Base-by-base conservation (phyloP, 2,888 invertebrate genomes). In the Scrobipalpa atriplicella region DNA sequence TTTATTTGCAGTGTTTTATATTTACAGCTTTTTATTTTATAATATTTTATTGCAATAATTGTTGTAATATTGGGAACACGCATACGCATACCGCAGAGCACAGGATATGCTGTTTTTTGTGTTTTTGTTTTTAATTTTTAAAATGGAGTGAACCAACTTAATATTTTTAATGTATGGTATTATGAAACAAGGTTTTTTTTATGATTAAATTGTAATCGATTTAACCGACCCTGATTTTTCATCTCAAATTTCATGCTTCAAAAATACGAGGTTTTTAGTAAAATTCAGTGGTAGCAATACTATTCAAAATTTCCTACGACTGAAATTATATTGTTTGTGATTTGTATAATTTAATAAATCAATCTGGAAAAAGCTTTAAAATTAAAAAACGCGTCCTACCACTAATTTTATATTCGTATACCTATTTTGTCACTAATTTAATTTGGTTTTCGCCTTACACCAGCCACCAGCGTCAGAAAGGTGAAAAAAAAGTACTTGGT, bases 221-320 rank as follows among this genome's bases (percentile, higher is more conserved):
- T 16, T 38, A 38, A 16, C n/a, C 7, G 16, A 29, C 54, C 6
- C 21, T 16, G 5, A 16, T 6, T 18, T 29, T 36, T n/a, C 70
- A 67, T 70, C 73, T 80, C 80, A 82, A 82, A 81, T 76, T 78
- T 78, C 79, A 83, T 79, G 75, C 78, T 79, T 80, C 79, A 79
- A 70, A 51, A 58, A 52, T 47, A 47, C 47, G 47, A 61, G 68
- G 67, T 11, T 65, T 65, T 67, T 63, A 63, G 63, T 68, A 66
- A 70, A 73, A 71, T 70, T 68, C 43, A 65, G 68, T 71, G 64
- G 69, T 66, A 16, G 19, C 7, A 56, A 29, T 19, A 21, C 29
- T 3, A 3, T 56, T 52, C 19, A 52, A 52, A 52, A 18, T 52
- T 0, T 18, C 0, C 10, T 52, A 10, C 18, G 2, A 51, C 9